Conservation (phyloP, 1,140 invertebrate genomes). For the Orchesella cincta region DNA sequence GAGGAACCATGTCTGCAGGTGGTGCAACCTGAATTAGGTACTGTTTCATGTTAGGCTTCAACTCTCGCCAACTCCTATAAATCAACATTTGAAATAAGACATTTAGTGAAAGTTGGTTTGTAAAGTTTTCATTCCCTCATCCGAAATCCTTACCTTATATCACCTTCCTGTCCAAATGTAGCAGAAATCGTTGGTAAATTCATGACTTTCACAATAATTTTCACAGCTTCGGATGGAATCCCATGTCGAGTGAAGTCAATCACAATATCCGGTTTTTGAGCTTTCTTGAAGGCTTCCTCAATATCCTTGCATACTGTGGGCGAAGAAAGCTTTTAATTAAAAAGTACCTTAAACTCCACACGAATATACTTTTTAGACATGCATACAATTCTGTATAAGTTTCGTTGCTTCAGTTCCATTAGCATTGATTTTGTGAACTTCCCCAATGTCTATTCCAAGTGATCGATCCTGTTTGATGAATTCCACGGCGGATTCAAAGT, state of each 20-base stretch:
- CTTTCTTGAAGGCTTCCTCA: constrained; percentile 62
- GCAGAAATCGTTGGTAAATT: constrained; percentile 78
- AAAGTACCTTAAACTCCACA: neutral
- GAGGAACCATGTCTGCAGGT: constrained; percentile 78
- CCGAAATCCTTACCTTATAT: constrained; percentile 68
- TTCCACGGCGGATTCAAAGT: constrained; percentile 67
- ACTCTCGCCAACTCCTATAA: constrained; percentile 47
- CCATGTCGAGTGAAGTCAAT: constrained; percentile 77
- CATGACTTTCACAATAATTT: constrained; percentile 75
- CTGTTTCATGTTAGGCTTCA: constrained; percentile 28
- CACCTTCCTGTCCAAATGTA: constrained; percentile 78
- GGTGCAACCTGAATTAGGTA: constrained; percentile 64
- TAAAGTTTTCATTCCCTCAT: too few relatives aligned
- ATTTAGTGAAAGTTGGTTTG: neutral
- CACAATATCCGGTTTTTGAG: constrained; percentile 72
- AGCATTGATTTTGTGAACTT: constrained; percentile 62
- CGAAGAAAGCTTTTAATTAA: neutral
- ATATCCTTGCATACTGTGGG: constrained; percentile 69
- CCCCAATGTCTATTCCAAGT: constrained; percentile 66
- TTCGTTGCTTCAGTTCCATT: constrained; percentile 69
- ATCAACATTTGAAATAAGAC: neutral
- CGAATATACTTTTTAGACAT: constrained; percentile 1
- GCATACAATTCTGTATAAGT: constrained; percentile 66
- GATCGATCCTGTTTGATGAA: constrained; percentile 68
- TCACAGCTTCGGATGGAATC: constrained; percentile 75